phyloP scores from a whole-genome alignment of 2,113 vertebrate species.

The Ctenodactylus gundi region DNA sequence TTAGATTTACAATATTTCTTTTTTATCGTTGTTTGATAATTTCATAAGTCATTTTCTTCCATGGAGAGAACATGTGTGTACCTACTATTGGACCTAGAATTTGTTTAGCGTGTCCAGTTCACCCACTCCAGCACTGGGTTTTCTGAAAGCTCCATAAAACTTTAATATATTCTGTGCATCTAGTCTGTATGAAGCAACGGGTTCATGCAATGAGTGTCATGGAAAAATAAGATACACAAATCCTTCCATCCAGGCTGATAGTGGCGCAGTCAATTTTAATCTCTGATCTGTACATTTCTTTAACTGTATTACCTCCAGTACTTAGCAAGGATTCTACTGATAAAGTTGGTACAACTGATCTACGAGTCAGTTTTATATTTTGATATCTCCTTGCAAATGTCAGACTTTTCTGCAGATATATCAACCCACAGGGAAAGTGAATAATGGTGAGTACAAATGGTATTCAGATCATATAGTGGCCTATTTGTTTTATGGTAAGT shows the following conservation, averaged over 20 bases:
- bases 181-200: not conserved
- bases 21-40: not conserved
- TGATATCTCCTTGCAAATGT: not conserved
- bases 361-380: not conserved
- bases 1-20: not conserved
- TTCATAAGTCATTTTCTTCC: not conserved
- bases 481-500: constrained; percentile 43
- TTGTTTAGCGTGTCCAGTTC: not conserved
- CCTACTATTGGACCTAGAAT: not conserved
- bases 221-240: not conserved
- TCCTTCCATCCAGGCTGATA: not conserved
- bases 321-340: not conserved
- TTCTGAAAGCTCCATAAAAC: not conserved
- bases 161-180: not conserved
- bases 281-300: not conserved
- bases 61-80: not conserved
- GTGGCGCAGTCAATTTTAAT: not conserved
- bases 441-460: not conserved
- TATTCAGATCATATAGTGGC: not conserved
- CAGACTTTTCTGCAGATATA: not conserved
- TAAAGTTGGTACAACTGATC: not conserved
- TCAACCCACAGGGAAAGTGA: not conserved
- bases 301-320: not conserved
- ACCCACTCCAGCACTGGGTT: not conserved
- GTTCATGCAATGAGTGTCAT: not conserved